Evolutionary conservation across 1,140 invertebrate species (phyloP).

Genomic region (Pseudomyrmex pallidus): DNA sequence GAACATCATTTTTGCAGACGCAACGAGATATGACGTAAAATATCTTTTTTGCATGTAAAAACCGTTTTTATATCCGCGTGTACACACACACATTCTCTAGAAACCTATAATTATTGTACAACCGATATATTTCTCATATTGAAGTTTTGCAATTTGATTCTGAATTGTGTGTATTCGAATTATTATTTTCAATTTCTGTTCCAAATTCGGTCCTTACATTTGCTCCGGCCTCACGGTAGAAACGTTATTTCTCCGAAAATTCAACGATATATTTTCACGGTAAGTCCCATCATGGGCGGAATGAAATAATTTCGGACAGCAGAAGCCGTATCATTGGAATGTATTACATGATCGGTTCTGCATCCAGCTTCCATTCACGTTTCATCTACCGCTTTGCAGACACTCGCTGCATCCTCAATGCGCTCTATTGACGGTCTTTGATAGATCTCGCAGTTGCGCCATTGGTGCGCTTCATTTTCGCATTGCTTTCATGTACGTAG

Average conservation of each 20-base stretch:
- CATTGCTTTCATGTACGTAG: not conserved
- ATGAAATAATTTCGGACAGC: slow-evolving; percentile 45
- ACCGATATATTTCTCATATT: not conserved
- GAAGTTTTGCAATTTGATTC: not conserved
- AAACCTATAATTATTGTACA: not conserved
- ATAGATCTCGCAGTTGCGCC: slow-evolving; percentile 34
- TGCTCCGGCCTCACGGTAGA: not conserved
- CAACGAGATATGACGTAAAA: not conserved
- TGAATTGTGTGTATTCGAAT: not conserved
- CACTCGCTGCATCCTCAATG: slow-evolving; percentile 52
- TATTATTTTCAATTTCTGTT: not conserved
- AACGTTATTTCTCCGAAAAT: not conserved
- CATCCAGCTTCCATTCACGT: slow-evolving; percentile 34
- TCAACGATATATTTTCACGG: not conserved
- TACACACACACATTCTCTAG: not conserved
- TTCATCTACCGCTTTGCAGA: slow-evolving; percentile 43
- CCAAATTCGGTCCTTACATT: not conserved
- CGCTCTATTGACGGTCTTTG: slow-evolving; percentile 22
- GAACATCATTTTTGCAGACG: slow-evolving; percentile 43
- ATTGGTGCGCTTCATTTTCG: slow-evolving; percentile 46
- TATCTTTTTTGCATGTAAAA: slow-evolving; percentile 27
- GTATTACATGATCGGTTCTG: slow-evolving; percentile 54
- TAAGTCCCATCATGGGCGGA: not conserved
- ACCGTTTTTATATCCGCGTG: not conserved
- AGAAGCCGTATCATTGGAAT: slow-evolving; percentile 38